Percentiles rank a stretch among this genome's conserved stretches.
Evolutionary conservation across 2,888 invertebrate species (phyloP).

Genomic region (Gymnosoma rotundatum): DNA sequence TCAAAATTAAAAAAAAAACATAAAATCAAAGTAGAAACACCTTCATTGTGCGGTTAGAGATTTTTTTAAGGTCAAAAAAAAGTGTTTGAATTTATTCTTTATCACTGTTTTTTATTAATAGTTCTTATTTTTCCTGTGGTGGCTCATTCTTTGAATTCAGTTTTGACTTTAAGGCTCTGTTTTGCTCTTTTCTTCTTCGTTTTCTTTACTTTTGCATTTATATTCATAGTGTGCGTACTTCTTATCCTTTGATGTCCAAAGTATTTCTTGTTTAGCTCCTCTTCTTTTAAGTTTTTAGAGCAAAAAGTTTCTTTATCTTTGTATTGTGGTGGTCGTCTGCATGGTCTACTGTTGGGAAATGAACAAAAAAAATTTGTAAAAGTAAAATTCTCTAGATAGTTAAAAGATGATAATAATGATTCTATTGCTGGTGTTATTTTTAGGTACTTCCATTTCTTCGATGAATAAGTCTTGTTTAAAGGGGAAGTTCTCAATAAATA

Average conservation of each 20-base stretch:
- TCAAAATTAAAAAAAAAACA: conserved; percentile 36
- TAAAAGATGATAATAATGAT: conserved; percentile 14
- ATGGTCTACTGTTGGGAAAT: conserved; percentile 19
- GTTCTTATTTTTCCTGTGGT: background rate
- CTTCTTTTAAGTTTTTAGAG: background rate
- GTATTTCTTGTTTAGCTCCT: conserved; percentile 22
- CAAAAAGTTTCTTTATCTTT: background rate
- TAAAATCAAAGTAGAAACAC: conserved; percentile 62
- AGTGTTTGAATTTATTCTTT: conserved; percentile 15
- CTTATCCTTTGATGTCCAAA: conserved; percentile 43
- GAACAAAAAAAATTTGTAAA: background rate
- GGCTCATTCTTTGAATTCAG: conserved; percentile 3
- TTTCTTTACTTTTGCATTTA: conserved; percentile 13
- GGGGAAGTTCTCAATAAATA: conserved; percentile 7
- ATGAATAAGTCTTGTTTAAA: background rate
- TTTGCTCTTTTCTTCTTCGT: background rate
- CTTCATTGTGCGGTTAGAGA: conserved; percentile 51
- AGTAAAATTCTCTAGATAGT: conserved; percentile 8
- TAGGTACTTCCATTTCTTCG: background rate
- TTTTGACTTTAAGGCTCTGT: conserved; percentile 46
- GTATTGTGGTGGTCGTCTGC: background rate
- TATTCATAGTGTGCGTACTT: conserved; percentile 18
- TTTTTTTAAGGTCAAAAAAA: conserved; percentile 41
- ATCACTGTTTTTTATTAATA: background rate
- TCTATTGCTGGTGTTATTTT: conserved; percentile 13